Conservation (phyloP, 2,113 vertebrate genomes). For the Bubo scandiacus region DNA sequence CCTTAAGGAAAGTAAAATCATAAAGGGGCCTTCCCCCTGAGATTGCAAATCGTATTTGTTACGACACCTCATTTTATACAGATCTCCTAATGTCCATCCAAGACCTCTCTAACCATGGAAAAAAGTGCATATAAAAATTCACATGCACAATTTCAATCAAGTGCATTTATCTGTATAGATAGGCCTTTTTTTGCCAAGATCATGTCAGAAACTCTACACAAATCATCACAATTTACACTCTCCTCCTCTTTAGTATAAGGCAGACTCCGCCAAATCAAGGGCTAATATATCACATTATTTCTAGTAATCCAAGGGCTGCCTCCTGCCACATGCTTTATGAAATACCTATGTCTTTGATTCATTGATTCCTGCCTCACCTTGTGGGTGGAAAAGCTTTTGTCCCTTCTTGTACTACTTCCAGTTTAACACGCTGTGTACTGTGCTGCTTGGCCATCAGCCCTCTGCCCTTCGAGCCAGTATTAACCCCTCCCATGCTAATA, state of each 20-base stretch:
- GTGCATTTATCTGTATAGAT: constrained; percentile 41
- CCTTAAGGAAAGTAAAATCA: background rate
- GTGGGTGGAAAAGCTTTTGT: background rate
- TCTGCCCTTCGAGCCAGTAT: background rate
- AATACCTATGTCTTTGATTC: constrained; percentile 68
- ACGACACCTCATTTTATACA: background rate
- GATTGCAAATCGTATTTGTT: background rate
- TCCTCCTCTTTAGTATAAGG: constrained; percentile 66
- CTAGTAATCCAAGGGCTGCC: constrained; percentile 66
- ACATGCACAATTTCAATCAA: background rate
- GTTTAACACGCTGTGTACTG: background rate
- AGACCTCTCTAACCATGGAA: background rate
- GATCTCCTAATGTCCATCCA: background rate
- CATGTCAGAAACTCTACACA: constrained; percentile 60
- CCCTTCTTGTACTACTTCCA: background rate
- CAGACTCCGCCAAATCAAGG: constrained; percentile 61
- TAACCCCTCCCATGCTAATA: background rate
- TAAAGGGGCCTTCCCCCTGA: background rate
- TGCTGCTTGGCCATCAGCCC: background rate
- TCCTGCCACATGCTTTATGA: constrained; percentile 65
- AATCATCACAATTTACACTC: constrained; percentile 68
- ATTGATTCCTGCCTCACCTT: constrained; percentile 55
- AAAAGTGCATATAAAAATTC: constrained; percentile 1
- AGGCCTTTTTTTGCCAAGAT: constrained; percentile 53
- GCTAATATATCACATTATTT: constrained; percentile 70